Percentiles rank a stretch among this genome's conserved stretches.
These are phyloP conservation scores for Chrysochloris asiatica DNA, from an alignment of 2,113 vertebrate genomes.

Conservation along the genomic window DNA sequence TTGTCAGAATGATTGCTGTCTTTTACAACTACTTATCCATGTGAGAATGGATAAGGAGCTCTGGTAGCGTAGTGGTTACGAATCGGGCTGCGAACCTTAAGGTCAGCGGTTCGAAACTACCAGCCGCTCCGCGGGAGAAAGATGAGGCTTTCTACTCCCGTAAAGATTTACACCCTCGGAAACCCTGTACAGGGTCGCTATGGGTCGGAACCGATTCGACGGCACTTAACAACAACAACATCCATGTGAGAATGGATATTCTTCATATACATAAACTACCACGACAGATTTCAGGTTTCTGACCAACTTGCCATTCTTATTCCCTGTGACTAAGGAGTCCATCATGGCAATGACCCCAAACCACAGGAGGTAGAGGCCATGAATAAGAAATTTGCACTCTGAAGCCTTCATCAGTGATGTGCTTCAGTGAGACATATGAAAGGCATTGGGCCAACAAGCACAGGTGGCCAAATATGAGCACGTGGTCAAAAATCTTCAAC, in stretches of 20 bases:
- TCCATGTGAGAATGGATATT: not conserved
- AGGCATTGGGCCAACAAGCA: constrained; percentile 90
- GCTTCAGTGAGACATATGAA: constrained; percentile 89
- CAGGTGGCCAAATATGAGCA: constrained; percentile 90
- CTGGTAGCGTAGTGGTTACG: no score
- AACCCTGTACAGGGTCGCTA: no score
- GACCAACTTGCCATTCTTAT: not conserved
- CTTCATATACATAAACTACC: not conserved
- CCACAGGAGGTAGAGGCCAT: constrained; percentile 67
- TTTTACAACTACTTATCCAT: not conserved
- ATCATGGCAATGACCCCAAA: constrained; percentile 73
- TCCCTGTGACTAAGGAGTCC: constrained; percentile 52
- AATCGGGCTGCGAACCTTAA: no score
- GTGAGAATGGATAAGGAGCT: not conserved
- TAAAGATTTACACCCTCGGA: no score
- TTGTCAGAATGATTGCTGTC: not conserved
- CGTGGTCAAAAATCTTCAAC: constrained; percentile 90
- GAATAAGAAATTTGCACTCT: constrained; percentile 88
- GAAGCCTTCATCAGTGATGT: constrained; percentile 91
- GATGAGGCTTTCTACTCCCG: no score
- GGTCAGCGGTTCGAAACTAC: no score
- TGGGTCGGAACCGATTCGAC: no score
- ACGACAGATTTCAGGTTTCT: not conserved
- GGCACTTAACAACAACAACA: no score
- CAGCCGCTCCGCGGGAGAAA: no score